phyloP scores from a whole-genome alignment of 2,888 invertebrate species.

The Incurvaria masculella region DNA sequence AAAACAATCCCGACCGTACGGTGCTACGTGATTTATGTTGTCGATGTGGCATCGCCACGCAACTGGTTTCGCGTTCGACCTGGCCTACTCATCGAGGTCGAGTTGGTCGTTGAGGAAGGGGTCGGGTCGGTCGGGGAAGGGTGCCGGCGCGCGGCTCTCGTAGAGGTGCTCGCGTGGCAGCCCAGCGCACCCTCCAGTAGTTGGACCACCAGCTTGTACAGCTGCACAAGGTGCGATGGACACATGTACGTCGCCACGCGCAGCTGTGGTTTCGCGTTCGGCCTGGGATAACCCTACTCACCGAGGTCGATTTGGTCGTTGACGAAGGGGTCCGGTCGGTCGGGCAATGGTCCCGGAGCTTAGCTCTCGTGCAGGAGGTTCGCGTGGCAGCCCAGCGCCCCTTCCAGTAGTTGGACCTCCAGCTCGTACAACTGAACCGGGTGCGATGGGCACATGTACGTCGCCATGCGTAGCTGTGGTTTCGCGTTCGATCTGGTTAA shows the following conservation, averaged over 20 bases:
- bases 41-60: no score
- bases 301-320: constrained; percentile 55
- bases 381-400: constrained; percentile 41
- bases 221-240: constrained; percentile 58
- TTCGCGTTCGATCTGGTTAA: no score
- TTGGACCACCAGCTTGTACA: constrained; percentile 55
- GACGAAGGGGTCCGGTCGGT: constrained; percentile 54
- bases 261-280: constrained; percentile 39
- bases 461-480: constrained; percentile 49
- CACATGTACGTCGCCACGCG: constrained; percentile 60
- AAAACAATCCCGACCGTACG: no score
- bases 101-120: constrained; percentile 51
- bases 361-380: constrained; percentile 58
- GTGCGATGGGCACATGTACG: constrained; percentile 61
- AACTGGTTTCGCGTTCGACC: no score
- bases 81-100: constrained; percentile 55
- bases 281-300: no score
- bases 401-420: constrained; percentile 53
- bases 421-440: constrained; percentile 59
- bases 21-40: no score
- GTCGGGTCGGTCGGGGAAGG: constrained; percentile 45
- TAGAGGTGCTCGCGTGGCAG: constrained; percentile 48
- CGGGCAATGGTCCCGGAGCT: constrained; percentile 44
- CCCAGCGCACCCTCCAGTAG: constrained; percentile 51
- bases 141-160: constrained; percentile 57